Conservation (phyloP, 2,888 invertebrate species). For the Nebria salina region DNA sequence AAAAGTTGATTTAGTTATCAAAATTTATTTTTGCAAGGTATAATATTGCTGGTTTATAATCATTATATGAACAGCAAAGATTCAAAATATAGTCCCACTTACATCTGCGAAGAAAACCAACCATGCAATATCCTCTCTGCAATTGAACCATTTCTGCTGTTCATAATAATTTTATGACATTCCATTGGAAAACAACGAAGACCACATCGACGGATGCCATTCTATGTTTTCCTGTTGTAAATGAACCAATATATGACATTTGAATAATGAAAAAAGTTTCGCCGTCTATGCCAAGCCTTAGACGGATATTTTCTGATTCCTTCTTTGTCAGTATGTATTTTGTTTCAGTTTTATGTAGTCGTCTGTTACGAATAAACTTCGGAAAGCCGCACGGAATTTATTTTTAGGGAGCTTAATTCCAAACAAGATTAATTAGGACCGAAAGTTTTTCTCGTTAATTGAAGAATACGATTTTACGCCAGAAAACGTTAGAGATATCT, state of each 20-base stretch:
- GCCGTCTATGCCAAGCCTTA: background rate
- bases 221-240: background rate
- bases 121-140: no score
- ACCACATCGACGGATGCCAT: background rate
- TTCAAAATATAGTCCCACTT: no score
- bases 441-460: slow-evolving; percentile 42
- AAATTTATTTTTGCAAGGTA: no score
- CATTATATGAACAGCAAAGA: no score
- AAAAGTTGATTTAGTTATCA: no score
- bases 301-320: background rate
- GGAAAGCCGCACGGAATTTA: slow-evolving; percentile 37
- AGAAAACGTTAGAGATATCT: slow-evolving; percentile 31
- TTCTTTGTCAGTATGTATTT: background rate
- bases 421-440: slow-evolving; percentile 38
- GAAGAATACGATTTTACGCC: slow-evolving; percentile 42
- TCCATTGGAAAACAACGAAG: background rate
- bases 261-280: background rate
- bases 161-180: background rate
- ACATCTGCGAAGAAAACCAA: no score
- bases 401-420: slow-evolving; percentile 30
- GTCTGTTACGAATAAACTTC: background rate
- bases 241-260: background rate
- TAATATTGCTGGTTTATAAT: no score
- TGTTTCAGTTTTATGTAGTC: background rate
- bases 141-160: no score